A percentile compares a stretch with the other conserved stretches of the same genome.
Evolutionary conservation across 2,797 vertebrate genomes (phyloP).

Genomic region (Toxotes lorentzi): DNA sequence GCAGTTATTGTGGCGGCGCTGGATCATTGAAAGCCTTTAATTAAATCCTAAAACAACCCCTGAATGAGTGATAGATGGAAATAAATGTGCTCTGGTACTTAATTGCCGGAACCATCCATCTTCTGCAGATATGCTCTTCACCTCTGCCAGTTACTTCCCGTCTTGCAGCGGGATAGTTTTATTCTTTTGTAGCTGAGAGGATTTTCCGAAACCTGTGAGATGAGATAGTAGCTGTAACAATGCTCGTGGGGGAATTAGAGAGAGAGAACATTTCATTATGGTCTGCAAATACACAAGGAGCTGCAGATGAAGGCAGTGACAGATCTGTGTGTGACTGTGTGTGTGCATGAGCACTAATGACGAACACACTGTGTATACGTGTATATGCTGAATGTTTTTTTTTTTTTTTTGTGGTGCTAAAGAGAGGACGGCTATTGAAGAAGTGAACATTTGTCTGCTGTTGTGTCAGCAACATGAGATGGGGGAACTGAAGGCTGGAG

Average conservation of each 20-base stretch:
- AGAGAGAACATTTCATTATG: conserved; percentile 15
- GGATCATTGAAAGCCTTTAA: conserved; percentile 46
- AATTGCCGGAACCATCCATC: conserved; percentile 23
- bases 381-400: conserved; percentile 18
- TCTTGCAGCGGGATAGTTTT: neutral
- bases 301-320: conserved; percentile 6
- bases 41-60: conserved; percentile 51
- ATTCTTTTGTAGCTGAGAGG: conserved; percentile 2
- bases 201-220: conserved; percentile 35
- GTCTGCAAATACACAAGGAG: neutral
- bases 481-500: conserved; percentile 8
- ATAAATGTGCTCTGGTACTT: conserved; percentile 21
- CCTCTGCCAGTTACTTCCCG: conserved; percentile 4
- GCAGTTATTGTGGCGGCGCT: neutral
- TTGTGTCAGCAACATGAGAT: conserved; percentile 49
- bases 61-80: conserved; percentile 19
- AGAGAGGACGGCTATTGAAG: neutral
- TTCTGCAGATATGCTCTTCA: conserved; percentile 2
- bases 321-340: neutral
- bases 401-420: conserved; percentile 1
- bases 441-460: conserved; percentile 12
- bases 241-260: neutral
- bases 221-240: conserved; percentile 21
- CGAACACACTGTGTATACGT: neutral
- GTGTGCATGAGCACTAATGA: neutral